Evolutionary conservation across 2,888 invertebrate genomes (phyloP).

Genomic region (Creontiades dilutus): DNA sequence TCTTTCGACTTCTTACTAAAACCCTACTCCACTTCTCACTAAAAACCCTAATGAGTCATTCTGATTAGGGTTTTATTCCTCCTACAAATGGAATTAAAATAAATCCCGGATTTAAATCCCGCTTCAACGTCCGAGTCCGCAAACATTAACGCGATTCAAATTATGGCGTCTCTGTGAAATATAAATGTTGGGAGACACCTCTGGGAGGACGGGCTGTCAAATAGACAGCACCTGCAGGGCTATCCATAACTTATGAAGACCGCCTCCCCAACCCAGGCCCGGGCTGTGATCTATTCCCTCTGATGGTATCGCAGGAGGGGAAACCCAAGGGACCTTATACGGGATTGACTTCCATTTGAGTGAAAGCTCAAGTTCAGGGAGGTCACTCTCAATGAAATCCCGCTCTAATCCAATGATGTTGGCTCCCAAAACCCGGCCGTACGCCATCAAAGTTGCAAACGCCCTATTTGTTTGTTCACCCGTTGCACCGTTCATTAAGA

Average conservation of each 20-base stretch:
- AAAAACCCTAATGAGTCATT: no score
- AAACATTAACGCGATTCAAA: slow-evolving; percentile 2
- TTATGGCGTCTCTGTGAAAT: slow-evolving; percentile 9
- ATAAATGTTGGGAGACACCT: neutral
- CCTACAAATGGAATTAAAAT: no score
- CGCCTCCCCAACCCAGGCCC: neutral
- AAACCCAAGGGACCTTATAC: neutral
- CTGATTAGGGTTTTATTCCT: no score
- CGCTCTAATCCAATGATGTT: neutral
- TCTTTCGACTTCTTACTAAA: no score
- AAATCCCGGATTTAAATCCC: no score
- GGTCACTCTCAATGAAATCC: slow-evolving; percentile 24
- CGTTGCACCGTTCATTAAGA: neutral
- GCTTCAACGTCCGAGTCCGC: neutral
- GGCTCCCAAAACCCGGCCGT: neutral
- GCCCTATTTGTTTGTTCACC: neutral
- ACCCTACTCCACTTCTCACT: no score
- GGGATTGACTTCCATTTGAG: neutral
- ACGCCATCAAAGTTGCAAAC: neutral
- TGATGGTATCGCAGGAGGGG: slow-evolving; percentile 21
- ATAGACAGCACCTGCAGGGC: slow-evolving; percentile 58
- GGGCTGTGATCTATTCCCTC: slow-evolving; percentile 21
- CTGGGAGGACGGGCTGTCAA: neutral
- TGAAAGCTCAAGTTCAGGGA: neutral
- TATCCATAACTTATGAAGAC: slow-evolving; percentile 52